Conservation (phyloP, 2,888 invertebrate genomes). For the Archaeoteleia sp. region DNA sequence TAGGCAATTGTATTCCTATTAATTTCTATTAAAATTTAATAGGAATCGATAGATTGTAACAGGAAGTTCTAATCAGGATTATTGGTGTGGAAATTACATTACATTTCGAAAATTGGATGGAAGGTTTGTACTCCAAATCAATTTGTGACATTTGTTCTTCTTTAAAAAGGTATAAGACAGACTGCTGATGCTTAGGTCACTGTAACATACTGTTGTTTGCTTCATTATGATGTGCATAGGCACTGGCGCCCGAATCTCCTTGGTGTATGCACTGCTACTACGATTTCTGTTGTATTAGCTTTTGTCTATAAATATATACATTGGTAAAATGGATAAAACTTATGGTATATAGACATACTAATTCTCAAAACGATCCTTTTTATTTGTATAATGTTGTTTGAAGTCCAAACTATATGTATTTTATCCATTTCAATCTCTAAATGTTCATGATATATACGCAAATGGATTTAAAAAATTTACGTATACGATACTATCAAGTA, state of each 20-base stretch:
- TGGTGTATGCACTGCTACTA: constrained; percentile 69
- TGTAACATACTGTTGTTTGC: constrained; percentile 70
- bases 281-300: constrained; percentile 72
- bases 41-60: too few relatives aligned
- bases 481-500: constrained; percentile 27
- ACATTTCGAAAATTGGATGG: background rate
- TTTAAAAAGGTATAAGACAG: constrained; percentile 38
- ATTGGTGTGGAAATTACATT: too few relatives aligned
- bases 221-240: constrained; percentile 66
- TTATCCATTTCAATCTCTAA: constrained; percentile 48
- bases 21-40: too few relatives aligned
- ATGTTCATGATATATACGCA: constrained; percentile 34
- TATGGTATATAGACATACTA: constrained; percentile 15
- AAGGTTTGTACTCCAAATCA: constrained; percentile 18
- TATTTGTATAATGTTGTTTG: constrained; percentile 21
- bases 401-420: constrained; percentile 33
- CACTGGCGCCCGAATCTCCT: constrained; percentile 66
- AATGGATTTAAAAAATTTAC: constrained; percentile 14
- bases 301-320: constrained; percentile 50
- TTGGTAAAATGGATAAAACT: constrained; percentile 48
- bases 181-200: constrained; percentile 63
- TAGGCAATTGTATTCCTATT: too few relatives aligned
- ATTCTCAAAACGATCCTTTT: constrained; percentile 42
- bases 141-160: constrained; percentile 19
- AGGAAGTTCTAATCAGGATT: too few relatives aligned